These are phyloP conservation scores for Globodera ellingtonae DNA, from an alignment of 1,140 invertebrate species.

Conservation along the genomic window DNA sequence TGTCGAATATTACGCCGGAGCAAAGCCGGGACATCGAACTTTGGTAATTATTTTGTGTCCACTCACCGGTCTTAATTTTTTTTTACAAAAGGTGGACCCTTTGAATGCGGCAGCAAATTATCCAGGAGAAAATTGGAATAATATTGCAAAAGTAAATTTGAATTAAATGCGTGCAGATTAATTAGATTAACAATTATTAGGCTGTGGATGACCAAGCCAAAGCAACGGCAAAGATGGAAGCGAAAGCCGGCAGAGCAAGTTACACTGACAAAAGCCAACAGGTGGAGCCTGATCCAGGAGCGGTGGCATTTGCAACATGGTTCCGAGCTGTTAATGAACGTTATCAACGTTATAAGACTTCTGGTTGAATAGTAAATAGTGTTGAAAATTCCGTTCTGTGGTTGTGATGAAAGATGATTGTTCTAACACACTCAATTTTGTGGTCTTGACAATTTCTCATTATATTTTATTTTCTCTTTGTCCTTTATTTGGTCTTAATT, in stretches of 20 bases:
- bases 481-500: no score
- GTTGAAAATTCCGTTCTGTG: no score
- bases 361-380: no score
- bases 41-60: conserved; percentile 68
- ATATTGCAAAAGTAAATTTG: conserved; percentile 26
- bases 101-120: conserved; percentile 46
- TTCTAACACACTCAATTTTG: no score
- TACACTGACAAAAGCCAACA: conserved; percentile 51
- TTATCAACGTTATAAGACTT: background rate
- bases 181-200: conserved; percentile 12
- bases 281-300: conserved; percentile 67
- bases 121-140: conserved; percentile 26
- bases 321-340: conserved; percentile 63
- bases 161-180: background rate
- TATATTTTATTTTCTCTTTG: no score
- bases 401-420: no score
- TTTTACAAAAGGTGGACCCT: conserved; percentile 39
- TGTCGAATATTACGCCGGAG: conserved; percentile 76
- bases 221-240: conserved; percentile 46
- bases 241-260: conserved; percentile 44
- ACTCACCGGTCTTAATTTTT: background rate
- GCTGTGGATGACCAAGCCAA: conserved; percentile 41
- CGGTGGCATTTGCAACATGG: conserved; percentile 66
- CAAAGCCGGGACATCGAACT: conserved; percentile 77
- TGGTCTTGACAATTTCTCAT: no score